These are phyloP conservation scores for Drosophila busckii DNA, from an alignment of 1,140 invertebrate species.

Conservation along the genomic window DNA sequence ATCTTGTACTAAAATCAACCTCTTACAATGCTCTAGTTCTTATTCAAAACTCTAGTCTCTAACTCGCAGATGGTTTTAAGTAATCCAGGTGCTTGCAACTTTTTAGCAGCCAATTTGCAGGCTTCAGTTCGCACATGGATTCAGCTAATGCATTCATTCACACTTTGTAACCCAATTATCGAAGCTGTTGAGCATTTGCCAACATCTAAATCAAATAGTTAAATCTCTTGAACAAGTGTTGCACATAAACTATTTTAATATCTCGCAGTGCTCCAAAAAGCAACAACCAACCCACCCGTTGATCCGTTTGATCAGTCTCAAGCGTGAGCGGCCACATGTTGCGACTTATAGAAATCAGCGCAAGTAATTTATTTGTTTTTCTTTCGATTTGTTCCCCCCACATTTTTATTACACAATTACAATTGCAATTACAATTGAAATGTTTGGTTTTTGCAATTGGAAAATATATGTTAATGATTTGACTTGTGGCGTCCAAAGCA, in stretches of 20 bases:
- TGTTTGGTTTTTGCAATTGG: constrained; percentile 26
- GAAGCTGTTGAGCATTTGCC: no score
- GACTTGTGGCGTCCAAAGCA: constrained; percentile 10
- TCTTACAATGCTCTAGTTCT: no score
- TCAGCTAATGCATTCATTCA: no score
- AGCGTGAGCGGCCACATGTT: constrained; percentile 25
- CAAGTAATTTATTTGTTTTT: constrained; percentile 3
- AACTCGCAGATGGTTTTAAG: no score
- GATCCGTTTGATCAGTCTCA: constrained; percentile 35
- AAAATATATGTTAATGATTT: constrained; percentile 39
- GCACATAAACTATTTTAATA: constrained; percentile 36
- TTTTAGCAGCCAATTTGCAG: no score
- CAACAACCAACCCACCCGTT: constrained; percentile 26
- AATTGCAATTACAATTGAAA: constrained; percentile 50
- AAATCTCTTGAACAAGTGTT: no score
- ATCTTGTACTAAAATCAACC: no score
- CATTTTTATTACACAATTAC: constrained; percentile 42
- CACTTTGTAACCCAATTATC: no score
- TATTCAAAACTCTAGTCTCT: no score
- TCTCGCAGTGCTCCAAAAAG: constrained; percentile 16
- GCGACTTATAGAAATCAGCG: constrained; percentile 18
- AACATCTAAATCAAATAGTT: no score
- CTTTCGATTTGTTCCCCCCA: background rate
- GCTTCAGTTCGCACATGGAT: no score
- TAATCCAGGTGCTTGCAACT: no score